Percentiles rank a stretch among this genome's conserved stretches.
Conservation (phyloP, 2,888 invertebrate species). For the Cheilosia vulpina region DNA sequence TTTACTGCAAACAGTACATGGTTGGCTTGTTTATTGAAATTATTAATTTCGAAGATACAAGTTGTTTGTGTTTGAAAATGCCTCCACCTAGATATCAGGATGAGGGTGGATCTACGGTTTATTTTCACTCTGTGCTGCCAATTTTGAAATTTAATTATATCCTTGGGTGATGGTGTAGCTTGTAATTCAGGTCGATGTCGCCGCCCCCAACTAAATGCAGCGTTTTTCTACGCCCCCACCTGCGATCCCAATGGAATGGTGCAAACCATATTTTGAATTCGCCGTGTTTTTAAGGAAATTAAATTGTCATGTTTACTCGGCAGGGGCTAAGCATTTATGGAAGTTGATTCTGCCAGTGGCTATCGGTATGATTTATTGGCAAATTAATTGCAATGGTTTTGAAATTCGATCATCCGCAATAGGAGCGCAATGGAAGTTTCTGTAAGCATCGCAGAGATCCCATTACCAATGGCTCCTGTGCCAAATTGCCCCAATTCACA, state of each 20-base stretch:
- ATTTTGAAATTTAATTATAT: conserved; percentile 31
- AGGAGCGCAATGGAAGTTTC: too few relatives aligned
- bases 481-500: background rate
- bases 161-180: conserved; percentile 4
- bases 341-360: conserved; percentile 6
- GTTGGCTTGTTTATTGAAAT: conserved; percentile 48
- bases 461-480: too few relatives aligned
- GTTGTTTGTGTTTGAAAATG: conserved; percentile 20
- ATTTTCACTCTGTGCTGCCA: background rate
- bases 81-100: background rate
- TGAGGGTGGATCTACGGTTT: background rate
- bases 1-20: conserved; percentile 17
- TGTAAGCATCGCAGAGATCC: too few relatives aligned
- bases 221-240: background rate
- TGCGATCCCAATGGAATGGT: background rate
- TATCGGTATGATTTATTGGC: background rate
- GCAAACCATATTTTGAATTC: conserved; percentile 15
- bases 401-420: too few relatives aligned
- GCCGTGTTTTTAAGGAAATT: conserved; percentile 23
- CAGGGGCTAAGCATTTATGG: background rate
- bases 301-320: conserved; percentile 16
- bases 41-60: conserved; percentile 45
- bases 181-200: conserved; percentile 11
- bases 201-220: conserved; percentile 1
- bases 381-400: too few relatives aligned